Conservation (phyloP, 2,797 vertebrate species). For the Sebastes cheni region DNA sequence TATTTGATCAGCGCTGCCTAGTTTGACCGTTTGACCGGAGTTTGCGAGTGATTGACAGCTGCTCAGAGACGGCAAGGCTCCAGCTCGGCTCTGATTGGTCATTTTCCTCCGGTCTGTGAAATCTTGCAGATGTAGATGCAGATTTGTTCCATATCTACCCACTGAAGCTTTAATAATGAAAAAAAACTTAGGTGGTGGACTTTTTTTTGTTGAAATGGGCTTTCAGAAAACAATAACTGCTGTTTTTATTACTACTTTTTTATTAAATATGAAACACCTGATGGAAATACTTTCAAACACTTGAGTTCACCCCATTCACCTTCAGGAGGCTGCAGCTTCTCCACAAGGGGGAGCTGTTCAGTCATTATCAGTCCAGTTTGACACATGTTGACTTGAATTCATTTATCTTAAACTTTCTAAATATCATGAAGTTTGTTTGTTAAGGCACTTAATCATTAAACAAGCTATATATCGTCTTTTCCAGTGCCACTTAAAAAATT, state of each 20-base stretch:
- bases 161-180: not conserved
- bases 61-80: too few species aligned
- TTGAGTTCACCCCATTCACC: not conserved
- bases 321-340: not conserved
- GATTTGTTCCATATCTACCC: too few species aligned
- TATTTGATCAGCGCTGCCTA: too few species aligned
- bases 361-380: not conserved
- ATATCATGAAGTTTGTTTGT: not conserved
- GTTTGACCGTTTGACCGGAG: too few species aligned
- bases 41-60: too few species aligned
- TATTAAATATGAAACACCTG: not conserved
- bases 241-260: not conserved
- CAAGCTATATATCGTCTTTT: rapidly evolving
- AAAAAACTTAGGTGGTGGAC: not conserved
- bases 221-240: not conserved
- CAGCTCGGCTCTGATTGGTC: too few species aligned
- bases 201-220: not conserved
- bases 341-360: slow-evolving; percentile 8
- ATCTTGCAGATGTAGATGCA: too few species aligned
- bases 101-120: too few species aligned
- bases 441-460: not conserved
- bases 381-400: not conserved
- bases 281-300: not conserved
- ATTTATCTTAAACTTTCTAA: not conserved
- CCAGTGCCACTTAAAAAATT: too few species aligned